A percentile compares a stretch with the other conserved stretches of the same genome.
Conservation (phyloP, 2,113 vertebrate genomes). For the Pseudorasbora parva region DNA sequence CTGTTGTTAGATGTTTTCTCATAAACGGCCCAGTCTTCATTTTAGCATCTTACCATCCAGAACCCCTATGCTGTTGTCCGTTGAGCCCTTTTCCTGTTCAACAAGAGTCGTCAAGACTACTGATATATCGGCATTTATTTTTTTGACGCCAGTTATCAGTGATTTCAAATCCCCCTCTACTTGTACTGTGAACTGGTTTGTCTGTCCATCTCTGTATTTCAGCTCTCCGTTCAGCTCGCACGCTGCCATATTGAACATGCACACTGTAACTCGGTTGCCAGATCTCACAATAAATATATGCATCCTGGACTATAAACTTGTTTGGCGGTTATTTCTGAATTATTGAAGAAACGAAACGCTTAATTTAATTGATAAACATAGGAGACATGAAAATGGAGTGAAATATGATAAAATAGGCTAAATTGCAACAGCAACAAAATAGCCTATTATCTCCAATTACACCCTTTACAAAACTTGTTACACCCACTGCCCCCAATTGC, state of each 20-base stretch:
- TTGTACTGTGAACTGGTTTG: slow-evolving; percentile 52
- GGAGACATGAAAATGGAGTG: background rate
- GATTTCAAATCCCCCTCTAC: slow-evolving; percentile 62
- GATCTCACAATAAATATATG: background rate
- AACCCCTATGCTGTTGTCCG: slow-evolving; percentile 22
- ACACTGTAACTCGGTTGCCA: background rate
- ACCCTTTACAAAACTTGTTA: background rate
- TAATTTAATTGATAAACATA: no score
- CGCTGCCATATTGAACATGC: slow-evolving; percentile 62
- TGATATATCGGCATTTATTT: slow-evolving; percentile 58
- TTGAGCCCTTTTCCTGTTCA: slow-evolving; percentile 58
- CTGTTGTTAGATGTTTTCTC: background rate
- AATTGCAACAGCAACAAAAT: background rate
- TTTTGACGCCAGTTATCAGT: slow-evolving; percentile 58
- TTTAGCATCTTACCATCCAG: slow-evolving; percentile 50
- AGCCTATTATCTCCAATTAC: background rate
- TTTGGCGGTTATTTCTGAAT: no score
- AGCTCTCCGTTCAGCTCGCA: slow-evolving; percentile 59
- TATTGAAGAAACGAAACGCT: no score
- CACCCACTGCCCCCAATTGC: no score
- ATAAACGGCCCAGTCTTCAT: background rate
- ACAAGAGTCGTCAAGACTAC: slow-evolving; percentile 68
- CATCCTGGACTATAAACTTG: background rate
- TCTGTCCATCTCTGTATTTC: slow-evolving; percentile 61
- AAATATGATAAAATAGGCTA: background rate